phyloP scores from a whole-genome alignment of 2,797 vertebrate genomes.

The Parotocinclus haroldoi region DNA sequence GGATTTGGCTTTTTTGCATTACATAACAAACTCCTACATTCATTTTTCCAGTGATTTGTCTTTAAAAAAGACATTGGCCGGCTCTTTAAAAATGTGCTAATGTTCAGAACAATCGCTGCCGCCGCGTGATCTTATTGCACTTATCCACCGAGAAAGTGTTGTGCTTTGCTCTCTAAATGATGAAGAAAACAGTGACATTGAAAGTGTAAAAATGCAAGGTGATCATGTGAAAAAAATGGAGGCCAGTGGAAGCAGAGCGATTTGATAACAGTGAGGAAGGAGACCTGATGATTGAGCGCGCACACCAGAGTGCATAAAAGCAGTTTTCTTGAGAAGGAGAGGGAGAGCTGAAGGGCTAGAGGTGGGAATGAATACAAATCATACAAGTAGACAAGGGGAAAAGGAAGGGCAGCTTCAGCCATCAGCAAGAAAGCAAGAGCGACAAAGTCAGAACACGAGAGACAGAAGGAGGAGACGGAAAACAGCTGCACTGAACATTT shows the following conservation, averaged over 20 bases:
- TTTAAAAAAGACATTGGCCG: too few relatives aligned
- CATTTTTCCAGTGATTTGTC: too few relatives aligned
- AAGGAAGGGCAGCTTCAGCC: slow-evolving; percentile 9
- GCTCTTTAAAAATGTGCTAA: too few relatives aligned
- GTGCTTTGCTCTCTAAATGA: too few relatives aligned
- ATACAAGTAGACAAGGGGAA: slow-evolving; percentile 10
- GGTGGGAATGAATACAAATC: slow-evolving; percentile 13
- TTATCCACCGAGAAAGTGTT: too few relatives aligned
- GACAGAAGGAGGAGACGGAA: slow-evolving; percentile 4
- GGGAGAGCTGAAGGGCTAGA: neutral
- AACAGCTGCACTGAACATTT: slow-evolving; percentile 24
- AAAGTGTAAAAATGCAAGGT: too few relatives aligned
- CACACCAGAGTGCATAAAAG: neutral
- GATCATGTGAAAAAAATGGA: too few relatives aligned
- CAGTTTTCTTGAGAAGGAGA: neutral
- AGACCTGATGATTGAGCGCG: neutral
- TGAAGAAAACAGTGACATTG: too few relatives aligned
- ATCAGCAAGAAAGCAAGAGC: slow-evolving; percentile 25
- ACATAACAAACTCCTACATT: too few relatives aligned
- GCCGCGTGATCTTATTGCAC: too few relatives aligned
- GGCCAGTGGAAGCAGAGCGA: neutral
- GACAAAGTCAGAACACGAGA: slow-evolving; percentile 15
- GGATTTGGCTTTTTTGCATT: too few relatives aligned
- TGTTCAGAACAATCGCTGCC: too few relatives aligned
- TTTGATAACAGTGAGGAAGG: neutral